phyloP scores from a whole-genome alignment of 2,888 invertebrate species.

The Lepidocyrtinus sp. region DNA sequence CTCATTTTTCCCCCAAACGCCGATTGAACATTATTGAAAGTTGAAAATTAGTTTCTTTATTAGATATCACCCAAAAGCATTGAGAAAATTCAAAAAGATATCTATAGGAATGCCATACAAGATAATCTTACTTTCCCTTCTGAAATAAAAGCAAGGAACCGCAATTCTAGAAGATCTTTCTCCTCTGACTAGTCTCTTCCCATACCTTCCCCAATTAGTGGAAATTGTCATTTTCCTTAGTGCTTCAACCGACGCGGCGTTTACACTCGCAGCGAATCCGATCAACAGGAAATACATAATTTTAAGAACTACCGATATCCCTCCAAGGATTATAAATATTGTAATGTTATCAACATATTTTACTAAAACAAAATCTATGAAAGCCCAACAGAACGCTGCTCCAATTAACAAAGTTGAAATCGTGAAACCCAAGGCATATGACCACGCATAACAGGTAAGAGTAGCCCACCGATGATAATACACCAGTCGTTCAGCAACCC shows the following conservation, averaged over 20 bases:
- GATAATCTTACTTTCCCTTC: not conserved
- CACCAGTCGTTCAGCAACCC: not conserved
- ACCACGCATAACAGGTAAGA: not conserved
- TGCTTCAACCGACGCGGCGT: not conserved
- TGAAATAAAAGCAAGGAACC: conserved; percentile 12
- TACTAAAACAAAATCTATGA: not conserved
- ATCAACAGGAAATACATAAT: not conserved
- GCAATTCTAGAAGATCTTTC: not conserved
- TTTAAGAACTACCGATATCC: not conserved
- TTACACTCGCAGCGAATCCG: not conserved
- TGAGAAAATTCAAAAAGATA: not conserved
- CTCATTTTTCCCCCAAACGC: no score
- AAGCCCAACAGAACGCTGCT: not conserved
- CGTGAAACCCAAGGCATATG: not conserved
- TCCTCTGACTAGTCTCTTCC: not conserved
- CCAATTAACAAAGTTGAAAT: not conserved
- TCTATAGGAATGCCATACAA: not conserved
- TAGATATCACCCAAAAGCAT: not conserved
- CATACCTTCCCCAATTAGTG: not conserved
- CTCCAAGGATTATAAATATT: not conserved
- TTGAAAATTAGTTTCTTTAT: no score
- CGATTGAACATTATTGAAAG: no score
- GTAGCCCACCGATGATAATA: not conserved
- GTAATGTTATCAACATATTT: not conserved
- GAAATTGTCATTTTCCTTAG: not conserved